A percentile compares a stretch with the other conserved stretches of the same genome.
Conservation (phyloP, 2,888 invertebrate species). For the Hymenopus coronatus region DNA sequence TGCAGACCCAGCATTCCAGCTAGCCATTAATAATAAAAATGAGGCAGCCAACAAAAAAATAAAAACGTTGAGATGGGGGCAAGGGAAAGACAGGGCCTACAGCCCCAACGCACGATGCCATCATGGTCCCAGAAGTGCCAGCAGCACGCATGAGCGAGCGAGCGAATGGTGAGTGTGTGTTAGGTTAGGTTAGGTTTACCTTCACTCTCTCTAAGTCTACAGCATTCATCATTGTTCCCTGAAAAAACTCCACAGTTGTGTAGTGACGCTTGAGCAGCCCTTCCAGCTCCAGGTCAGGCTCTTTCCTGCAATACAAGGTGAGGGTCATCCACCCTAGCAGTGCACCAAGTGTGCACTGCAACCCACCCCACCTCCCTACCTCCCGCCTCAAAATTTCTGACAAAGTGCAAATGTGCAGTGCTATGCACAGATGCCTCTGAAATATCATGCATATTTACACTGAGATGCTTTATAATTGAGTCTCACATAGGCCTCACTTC, state of each 20-base stretch:
- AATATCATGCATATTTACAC: neutral
- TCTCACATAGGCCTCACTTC: neutral
- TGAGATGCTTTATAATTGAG: neutral
- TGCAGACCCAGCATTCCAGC: conserved; percentile 17
- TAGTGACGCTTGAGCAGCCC: conserved; percentile 99
- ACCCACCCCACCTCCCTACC: neutral
- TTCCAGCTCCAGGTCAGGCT: conserved; percentile 99
- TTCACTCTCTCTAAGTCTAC: conserved; percentile 99
- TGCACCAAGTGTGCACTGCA: conserved; percentile 1
- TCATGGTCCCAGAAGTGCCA: conserved; percentile 10
- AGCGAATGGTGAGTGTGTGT: conserved; percentile 2
- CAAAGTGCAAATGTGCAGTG: neutral
- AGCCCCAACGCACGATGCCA: conserved; percentile 20
- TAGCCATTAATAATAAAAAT: conserved; percentile 13
- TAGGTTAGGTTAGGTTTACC: conserved; percentile 57
- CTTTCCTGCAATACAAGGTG: conserved; percentile 76
- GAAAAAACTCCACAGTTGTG: conserved; percentile 99
- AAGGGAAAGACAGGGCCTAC: neutral
- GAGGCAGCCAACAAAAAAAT: conserved; percentile 5
- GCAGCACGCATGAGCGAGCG: conserved; percentile 5
- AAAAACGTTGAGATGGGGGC: neutral
- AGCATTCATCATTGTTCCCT: conserved; percentile 99
- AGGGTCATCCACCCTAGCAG: neutral
- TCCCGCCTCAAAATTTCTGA: neutral
- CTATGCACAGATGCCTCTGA: neutral